Conservation (phyloP, 2,113 vertebrate genomes). For the Heptranchias perlo region DNA sequence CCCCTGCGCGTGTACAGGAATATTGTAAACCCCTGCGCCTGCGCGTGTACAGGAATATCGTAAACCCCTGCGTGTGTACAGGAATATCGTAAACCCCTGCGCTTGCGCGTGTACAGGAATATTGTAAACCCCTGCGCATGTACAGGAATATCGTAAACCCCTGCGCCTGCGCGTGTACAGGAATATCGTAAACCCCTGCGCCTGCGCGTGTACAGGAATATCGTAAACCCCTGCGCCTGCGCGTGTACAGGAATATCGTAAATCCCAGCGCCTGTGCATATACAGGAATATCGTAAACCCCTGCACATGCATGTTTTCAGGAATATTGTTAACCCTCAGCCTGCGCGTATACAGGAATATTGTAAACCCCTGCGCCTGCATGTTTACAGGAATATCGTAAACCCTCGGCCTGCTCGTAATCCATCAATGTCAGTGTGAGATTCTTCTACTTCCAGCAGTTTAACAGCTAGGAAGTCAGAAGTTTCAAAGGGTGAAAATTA, state of each 20-base stretch:
- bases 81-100: neutral
- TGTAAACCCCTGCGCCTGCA: neutral
- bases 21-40: neutral
- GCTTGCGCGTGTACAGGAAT: neutral
- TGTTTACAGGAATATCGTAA: neutral
- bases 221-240: neutral
- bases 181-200: neutral
- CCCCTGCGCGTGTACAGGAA: neutral
- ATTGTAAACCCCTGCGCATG: neutral
- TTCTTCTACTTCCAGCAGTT: slow-evolving; percentile 1
- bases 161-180: neutral
- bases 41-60: neutral
- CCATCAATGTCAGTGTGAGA: neutral
- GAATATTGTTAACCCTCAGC: neutral
- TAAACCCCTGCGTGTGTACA: neutral
- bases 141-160: neutral
- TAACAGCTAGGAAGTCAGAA: neutral
- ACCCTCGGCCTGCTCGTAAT: neutral
- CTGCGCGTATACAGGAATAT: too few species aligned
- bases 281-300: neutral
- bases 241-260: neutral
- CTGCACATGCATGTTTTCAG: too few species aligned
- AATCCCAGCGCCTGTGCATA: neutral
- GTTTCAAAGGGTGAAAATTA: neutral
- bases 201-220: too few species aligned